phyloP scores from a whole-genome alignment of 1,140 invertebrate species.

The Orussus abietinus region DNA sequence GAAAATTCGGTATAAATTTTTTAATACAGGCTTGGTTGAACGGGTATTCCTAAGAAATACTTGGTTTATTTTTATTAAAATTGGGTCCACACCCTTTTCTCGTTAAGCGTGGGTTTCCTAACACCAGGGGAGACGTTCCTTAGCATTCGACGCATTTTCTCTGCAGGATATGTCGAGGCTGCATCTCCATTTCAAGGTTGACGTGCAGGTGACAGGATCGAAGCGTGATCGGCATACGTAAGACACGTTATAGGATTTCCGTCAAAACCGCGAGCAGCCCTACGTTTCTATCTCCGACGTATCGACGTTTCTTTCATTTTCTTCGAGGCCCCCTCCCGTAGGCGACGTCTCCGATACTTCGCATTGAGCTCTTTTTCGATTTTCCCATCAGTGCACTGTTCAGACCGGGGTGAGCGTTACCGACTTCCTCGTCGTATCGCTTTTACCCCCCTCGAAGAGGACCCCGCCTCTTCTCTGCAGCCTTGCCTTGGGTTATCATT shows the following conservation, averaged over 20 bases:
- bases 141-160: slow-evolving; percentile 3
- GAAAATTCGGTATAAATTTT: too few species aligned
- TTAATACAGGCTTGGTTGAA: too few species aligned
- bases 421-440: too few species aligned
- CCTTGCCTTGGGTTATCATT: slow-evolving; percentile 1
- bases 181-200: slow-evolving; percentile 26
- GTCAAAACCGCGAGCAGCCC: slow-evolving; percentile 17
- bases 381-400: too few species aligned
- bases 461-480: slow-evolving; percentile 1
- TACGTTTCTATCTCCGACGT: slow-evolving; percentile 17
- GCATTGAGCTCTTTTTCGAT: background rate
- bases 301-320: slow-evolving; percentile 12
- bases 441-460: slow-evolving; percentile 16
- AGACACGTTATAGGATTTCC: slow-evolving; percentile 29
- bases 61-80: slow-evolving; percentile 20
- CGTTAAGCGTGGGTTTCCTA: slow-evolving; percentile 2
- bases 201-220: slow-evolving; percentile 23
- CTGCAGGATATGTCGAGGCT: slow-evolving; percentile 7
- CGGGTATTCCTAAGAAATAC: too few species aligned
- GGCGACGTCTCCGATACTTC: too few species aligned
- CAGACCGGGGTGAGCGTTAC: too few species aligned
- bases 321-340: too few species aligned
- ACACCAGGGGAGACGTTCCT: background rate
- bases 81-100: slow-evolving; percentile 12
- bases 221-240: slow-evolving; percentile 40